phyloP scores from a whole-genome alignment of 2,797 vertebrate species.

The Chiropotes sagulatus region DNA sequence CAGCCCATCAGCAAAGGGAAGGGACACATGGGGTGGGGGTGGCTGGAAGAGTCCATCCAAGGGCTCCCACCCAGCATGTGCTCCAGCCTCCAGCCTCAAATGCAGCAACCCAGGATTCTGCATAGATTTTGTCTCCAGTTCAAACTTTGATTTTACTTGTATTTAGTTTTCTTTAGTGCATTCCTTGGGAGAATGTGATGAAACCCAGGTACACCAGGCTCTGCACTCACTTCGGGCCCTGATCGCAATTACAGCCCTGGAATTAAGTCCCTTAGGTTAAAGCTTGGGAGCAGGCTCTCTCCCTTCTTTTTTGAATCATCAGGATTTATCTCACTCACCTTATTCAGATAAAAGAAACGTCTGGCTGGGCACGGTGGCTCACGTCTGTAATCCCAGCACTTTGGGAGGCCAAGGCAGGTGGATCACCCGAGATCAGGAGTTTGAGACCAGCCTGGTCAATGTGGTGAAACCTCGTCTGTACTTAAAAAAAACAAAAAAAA shows the following conservation, averaged over 20 bases:
- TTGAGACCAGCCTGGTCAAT: neutral
- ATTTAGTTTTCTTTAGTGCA: neutral
- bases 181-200: neutral
- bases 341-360: neutral
- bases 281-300: neutral
- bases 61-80: neutral
- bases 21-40: neutral
- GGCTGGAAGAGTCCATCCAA: too few species aligned
- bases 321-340: neutral
- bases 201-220: neutral
- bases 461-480: neutral
- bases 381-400: neutral
- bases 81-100: neutral
- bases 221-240: neutral
- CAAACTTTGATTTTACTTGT: neutral
- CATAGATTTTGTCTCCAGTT: neutral
- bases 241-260: neutral
- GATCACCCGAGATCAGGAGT: neutral
- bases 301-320: neutral
- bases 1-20: neutral
- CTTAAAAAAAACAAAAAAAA: neutral
- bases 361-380: neutral
- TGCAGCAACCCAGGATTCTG: neutral
- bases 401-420: neutral
- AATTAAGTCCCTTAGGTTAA: neutral